Percentiles rank a stretch among this genome's conserved stretches.
Conservation (phyloP, 2,888 invertebrate species). For the Dyspetes luteomarginatus region DNA sequence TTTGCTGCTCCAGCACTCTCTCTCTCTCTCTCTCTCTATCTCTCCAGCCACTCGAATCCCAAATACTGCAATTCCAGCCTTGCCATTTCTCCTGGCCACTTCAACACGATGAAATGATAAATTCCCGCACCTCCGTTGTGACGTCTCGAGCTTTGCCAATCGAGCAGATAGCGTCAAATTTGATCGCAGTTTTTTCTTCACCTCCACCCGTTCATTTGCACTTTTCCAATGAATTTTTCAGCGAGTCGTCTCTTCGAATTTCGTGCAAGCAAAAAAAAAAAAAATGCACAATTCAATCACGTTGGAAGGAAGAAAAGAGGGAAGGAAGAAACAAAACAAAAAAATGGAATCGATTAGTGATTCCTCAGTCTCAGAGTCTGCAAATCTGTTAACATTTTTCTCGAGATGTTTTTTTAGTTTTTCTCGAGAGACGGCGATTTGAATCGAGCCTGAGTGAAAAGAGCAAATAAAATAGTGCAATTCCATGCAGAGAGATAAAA, state of each 20-base stretch:
- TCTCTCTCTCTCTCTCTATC: constrained; percentile 21
- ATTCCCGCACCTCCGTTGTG: constrained; percentile 73
- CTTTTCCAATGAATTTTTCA: constrained; percentile 26
- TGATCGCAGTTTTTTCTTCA: constrained; percentile 15
- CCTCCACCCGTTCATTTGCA: background rate
- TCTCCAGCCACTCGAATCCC: constrained; percentile 75
- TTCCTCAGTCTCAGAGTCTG: background rate
- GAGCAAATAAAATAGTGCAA: constrained; percentile 18
- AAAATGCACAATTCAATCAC: background rate
- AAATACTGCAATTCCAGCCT: constrained; percentile 81
- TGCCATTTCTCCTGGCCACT: constrained; percentile 75
- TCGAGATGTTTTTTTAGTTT: background rate
- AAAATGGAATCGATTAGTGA: background rate
- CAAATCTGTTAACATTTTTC: background rate
- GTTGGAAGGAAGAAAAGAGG: background rate
- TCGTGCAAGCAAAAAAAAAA: background rate
- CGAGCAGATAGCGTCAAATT: constrained; percentile 29
- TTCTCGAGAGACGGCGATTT: background rate
- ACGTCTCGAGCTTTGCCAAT: constrained; percentile 41
- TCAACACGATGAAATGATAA: constrained; percentile 78
- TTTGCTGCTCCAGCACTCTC: constrained; percentile 39
- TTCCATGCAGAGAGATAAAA: background rate
- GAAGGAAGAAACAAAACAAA: background rate
- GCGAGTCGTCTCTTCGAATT: background rate
- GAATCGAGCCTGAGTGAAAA: no score